Conservation (phyloP, 2,888 invertebrate genomes). For the Drosophila sordidula region DNA sequence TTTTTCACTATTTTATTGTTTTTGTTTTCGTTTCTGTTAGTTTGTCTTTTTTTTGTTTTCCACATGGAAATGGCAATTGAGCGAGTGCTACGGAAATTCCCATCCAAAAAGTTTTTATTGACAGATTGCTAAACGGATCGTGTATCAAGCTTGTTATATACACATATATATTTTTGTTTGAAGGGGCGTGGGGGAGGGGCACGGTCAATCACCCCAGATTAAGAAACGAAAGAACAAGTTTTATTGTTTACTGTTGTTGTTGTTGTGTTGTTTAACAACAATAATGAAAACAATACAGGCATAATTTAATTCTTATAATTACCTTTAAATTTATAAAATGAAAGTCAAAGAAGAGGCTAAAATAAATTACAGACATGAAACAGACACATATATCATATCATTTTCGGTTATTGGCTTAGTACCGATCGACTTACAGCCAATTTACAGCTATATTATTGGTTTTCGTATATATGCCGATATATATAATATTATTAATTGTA, state of each 20-base stretch:
- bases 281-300: neutral
- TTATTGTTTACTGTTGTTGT: neutral
- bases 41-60: neutral
- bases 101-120: conserved; percentile 29
- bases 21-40: conserved; percentile 5
- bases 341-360: neutral
- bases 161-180: neutral
- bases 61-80: conserved; percentile 7
- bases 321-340: neutral
- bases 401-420: neutral
- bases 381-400: neutral
- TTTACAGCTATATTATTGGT: too few species aligned
- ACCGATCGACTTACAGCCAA: neutral
- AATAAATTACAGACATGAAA: neutral
- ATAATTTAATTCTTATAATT: conserved; percentile 3
- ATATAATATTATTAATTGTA: neutral
- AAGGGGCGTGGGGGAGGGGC: neutral
- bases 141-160: conserved; percentile 4
- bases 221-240: conserved; percentile 8
- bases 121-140: conserved; percentile 38
- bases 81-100: conserved; percentile 20
- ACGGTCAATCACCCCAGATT: conserved; percentile 28
- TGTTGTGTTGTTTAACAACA: neutral
- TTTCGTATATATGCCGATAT: neutral
- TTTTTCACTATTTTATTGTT: conserved; percentile 11